phyloP scores from a whole-genome alignment of 2,797 vertebrate species.

The Buceros bicornis region DNA sequence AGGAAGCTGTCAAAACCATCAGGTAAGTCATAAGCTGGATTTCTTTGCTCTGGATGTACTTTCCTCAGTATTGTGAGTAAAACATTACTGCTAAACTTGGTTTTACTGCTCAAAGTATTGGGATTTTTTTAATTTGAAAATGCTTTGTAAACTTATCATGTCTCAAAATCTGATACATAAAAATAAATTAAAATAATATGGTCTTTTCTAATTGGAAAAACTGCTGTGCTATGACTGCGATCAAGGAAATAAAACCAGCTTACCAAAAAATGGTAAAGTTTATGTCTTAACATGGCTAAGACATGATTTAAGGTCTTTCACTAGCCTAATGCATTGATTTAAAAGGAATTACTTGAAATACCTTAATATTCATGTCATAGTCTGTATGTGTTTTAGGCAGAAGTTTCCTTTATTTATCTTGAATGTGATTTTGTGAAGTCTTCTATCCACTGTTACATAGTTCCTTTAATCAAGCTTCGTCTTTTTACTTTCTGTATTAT shows the following conservation, averaged over 20 bases:
- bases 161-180: not conserved
- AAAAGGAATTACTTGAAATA: not conserved
- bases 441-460: not conserved
- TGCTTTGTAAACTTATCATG: not conserved
- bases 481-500: not conserved
- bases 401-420: not conserved
- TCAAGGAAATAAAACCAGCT: not conserved
- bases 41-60: not conserved
- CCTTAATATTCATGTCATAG: not conserved
- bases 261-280: not conserved
- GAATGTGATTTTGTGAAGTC: not conserved
- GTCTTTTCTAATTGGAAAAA: not conserved
- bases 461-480: not conserved
- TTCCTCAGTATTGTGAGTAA: not conserved
- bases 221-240: not conserved
- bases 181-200: not conserved
- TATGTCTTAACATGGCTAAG: not conserved
- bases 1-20: conserved; percentile 93
- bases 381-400: not conserved
- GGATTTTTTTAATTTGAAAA: not conserved
- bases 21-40: conserved; percentile 80
- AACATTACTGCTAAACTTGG: not conserved
- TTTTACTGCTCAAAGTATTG: not conserved
- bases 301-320: not conserved
- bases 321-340: not conserved